Evolutionary conservation across 2,888 invertebrate species (phyloP), one percentile per base, ranked within the genome.

Genomic region (Pterobdella sp.): DNA sequence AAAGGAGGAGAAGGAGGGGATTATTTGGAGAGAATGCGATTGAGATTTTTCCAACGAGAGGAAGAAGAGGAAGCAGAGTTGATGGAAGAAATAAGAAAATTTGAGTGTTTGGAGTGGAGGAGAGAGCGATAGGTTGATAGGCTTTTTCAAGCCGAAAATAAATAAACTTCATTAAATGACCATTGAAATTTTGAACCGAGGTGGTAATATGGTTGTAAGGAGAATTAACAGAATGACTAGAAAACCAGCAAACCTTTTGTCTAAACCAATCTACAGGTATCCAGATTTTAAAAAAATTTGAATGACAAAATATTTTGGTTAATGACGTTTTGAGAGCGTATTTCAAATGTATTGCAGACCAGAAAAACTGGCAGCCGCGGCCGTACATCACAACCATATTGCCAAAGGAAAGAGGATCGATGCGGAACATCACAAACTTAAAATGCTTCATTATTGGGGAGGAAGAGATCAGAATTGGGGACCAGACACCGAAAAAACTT

Each of bases 371-470:
- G 35, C 34, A 29, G 31, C 67, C 2, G 73, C 76, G 1, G 68
- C 68, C 67, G 64, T 75, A 7, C 73, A 73, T 52, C 75, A 72
- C 72, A 75, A 75, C 72, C 74, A 72, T 69, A 56, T 76, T 4
- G 42, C 67, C 18, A 32, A 68, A 37, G 76, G 75, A 68, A 32
- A 31, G 1, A 72, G 63, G 1, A 60, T 72, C 22, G 71, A 72
- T 1, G 76, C 75, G 0, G 42, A 69, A 22, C 63, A 34, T 7
- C 34, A 63, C 0, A 74, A 75, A 34, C 35, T 78, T 36, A 68
- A 69, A 35, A 76, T 78, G 77, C 42, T 78, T 32, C 79, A 79
- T 68, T 79, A 78, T 72, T 79, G 79, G 79, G 79, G 79, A 32
- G 74, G 74, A 7, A 31, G 79, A n/a, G 52, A 72, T 22, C 78